Evolutionary conservation across 2,888 invertebrate genomes (phyloP), one percentile per base, ranked within the genome.

Genomic region (Nomada lathburiana): DNA sequence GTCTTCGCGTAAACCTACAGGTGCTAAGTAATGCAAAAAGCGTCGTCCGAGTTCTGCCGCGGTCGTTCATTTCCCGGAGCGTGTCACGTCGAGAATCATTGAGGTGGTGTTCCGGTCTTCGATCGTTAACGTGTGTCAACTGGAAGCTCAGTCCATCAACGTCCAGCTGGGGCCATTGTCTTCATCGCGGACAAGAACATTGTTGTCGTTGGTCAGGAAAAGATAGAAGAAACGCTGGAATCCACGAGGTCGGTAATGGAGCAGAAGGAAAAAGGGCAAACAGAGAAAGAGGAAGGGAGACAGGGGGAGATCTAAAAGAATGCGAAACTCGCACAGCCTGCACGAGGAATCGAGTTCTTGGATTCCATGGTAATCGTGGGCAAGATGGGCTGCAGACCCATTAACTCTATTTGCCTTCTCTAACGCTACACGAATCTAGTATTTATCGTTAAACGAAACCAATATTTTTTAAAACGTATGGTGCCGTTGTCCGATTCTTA

Each of bases 71-170:
- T 71, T 72, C 20, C 72, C 47, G 47, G 53, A 29, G 65, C 62
- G 42, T 20, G 72, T 72, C 82, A 52, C 69, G 64, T 60, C 63
- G 23, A 26, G 75, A 59, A 74, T 71, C 64, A 55, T 76, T 63
- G 73, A 52, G 63, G 47, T 18, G 70, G 67, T 57, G 80, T 84
- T 84, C 83, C 76, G 74, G 76, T 64, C 60, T 57, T 20, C 63
- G 79, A 81, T 85, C 83, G 83, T 87, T 85, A 87, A 78, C 86
- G 55, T 57, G 79, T 59, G 86, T 79, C 81, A 76, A 77, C 72
- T 71, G 64, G 75, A 63, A 57, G 29, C 76, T 72, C 74, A 77
- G 82, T 88, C 77, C 76, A 82, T 88, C 87, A 87, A 80, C 23
- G 87, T 87, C 72, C 68, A 59, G 1, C 23, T n/a, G 44, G 2